Conservation (phyloP, 2,888 invertebrate species). For the Cerastoderma edule region DNA sequence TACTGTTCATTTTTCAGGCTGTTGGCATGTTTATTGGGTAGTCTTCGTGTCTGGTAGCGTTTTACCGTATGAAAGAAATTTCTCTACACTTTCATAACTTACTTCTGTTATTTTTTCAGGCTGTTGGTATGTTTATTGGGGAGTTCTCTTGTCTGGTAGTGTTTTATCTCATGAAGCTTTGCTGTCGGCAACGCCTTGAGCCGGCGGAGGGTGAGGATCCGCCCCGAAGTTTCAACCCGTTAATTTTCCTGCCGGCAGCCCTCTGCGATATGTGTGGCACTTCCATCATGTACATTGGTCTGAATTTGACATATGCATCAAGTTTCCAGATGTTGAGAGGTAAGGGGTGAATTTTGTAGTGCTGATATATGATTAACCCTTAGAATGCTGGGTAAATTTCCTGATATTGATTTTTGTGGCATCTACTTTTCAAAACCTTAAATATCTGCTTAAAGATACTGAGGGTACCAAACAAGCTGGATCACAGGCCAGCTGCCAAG, state of each 20-base stretch:
- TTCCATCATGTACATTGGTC: conserved; percentile 94
- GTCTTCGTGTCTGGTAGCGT: no score
- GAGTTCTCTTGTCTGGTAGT: conserved; percentile 93
- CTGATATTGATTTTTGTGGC: no score
- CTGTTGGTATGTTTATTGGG: conserved; percentile 96
- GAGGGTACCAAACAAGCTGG: no score
- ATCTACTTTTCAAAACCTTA: no score
- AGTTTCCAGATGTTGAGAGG: conserved; percentile 98
- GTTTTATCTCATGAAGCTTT: conserved; percentile 87
- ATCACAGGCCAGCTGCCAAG: no score
- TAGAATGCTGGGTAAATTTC: no score
- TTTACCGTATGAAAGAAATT: neutral
- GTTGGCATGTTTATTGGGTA: no score
- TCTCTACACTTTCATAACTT: neutral
- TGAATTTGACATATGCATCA: conserved; percentile 95
- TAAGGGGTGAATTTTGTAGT: no score
- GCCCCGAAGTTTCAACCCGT: conserved; percentile 89
- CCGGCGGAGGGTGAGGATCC: conserved; percentile 29
- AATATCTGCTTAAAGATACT: no score
- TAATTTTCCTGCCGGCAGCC: conserved; percentile 93
- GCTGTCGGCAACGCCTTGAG: conserved; percentile 32
- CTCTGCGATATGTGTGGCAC: conserved; percentile 95
- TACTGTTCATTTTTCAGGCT: no score
- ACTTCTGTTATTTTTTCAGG: conserved; percentile 83
- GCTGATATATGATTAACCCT: no score